These are phyloP conservation scores for Phyto melanocephala DNA, from an alignment of 2,888 invertebrate genomes.

Conservation along the genomic window DNA sequence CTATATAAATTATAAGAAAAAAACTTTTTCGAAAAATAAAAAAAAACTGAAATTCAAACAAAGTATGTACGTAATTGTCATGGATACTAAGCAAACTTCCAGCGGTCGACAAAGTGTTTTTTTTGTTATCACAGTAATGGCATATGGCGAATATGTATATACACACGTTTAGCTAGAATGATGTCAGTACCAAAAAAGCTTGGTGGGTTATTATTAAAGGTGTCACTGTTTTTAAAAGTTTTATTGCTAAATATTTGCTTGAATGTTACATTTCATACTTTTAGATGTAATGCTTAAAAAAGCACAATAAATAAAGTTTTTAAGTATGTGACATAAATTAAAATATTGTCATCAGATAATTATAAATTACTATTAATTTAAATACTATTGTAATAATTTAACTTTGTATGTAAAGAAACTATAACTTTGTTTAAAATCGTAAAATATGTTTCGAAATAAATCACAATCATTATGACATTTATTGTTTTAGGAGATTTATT, in stretches of 20 bases:
- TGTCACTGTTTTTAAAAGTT: not conserved
- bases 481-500: not conserved
- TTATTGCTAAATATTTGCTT: not conserved
- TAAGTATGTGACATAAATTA: not conserved
- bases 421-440: not conserved
- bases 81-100: constrained; percentile 28
- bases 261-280: not conserved
- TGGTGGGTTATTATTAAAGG: too few species aligned
- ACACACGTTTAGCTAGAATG: too few species aligned
- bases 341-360: not conserved
- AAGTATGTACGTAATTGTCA: constrained; percentile 34
- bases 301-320: not conserved
- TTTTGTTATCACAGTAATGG: too few species aligned
- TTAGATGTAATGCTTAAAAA: not conserved
- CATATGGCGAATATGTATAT: too few species aligned
- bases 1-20: not conserved
- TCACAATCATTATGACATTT: not conserved
- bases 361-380: not conserved
- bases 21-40: not conserved
- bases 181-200: too few species aligned
- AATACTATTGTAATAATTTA: not conserved
- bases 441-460: not conserved
- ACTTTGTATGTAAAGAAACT: not conserved
- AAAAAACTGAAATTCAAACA: not conserved
- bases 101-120: constrained; percentile 34